These are phyloP conservation scores for Montipora capricornis DNA, from an alignment of 64 coral and sea anemone species.

Conservation along the genomic window DNA sequence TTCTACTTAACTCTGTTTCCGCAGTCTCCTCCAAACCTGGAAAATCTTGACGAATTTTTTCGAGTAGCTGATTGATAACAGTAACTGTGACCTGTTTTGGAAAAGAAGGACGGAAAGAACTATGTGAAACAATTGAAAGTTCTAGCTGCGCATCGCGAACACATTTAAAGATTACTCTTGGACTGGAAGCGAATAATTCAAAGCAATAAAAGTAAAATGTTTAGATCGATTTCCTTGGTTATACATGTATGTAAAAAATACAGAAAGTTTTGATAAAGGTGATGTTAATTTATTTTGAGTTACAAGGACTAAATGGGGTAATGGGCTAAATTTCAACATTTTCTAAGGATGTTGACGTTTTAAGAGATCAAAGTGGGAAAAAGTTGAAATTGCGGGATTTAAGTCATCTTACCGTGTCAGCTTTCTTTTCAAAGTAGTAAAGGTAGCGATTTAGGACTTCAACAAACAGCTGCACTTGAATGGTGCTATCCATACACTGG, in stretches of 20 bases:
- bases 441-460: conserved; percentile 97
- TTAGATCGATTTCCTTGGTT: no score
- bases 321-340: no score
- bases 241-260: no score
- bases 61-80: conserved; percentile 93
- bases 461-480: conserved; percentile 96
- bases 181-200: no score
- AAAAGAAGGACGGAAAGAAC: neutral
- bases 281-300: no score
- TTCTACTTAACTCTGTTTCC: conserved; percentile 93
- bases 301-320: no score
- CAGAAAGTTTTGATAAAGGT: no score
- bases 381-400: neutral
- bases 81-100: conserved; percentile 81
- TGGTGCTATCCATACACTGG: conserved; percentile 97
- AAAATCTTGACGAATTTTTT: conserved; percentile 96
- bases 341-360: no score
- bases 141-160: no score
- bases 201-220: no score
- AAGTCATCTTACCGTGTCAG: conserved; percentile 77
- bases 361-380: neutral
- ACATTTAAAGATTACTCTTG: no score
- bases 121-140: neutral
- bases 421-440: conserved; percentile 86
- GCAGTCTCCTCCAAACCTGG: conserved; percentile 87